Conservation (phyloP, 1,140 invertebrate species). For the Apis florea region DNA sequence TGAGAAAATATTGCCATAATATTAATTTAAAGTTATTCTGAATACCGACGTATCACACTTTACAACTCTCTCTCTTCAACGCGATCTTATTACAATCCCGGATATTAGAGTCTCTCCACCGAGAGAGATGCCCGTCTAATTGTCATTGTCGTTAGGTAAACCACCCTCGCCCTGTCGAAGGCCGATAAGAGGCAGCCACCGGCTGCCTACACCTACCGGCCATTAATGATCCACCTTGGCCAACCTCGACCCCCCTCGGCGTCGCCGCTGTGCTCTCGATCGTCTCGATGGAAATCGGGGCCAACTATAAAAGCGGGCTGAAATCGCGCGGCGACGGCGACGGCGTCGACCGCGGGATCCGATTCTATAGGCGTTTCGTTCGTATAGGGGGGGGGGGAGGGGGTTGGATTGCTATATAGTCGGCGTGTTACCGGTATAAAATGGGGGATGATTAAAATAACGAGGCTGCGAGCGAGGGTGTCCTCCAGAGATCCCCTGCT, state of each 20-base stretch:
- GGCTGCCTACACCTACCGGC: constrained; percentile 56
- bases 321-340: constrained; percentile 34
- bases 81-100: neutral
- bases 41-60: too few relatives aligned
- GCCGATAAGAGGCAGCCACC: constrained; percentile 57
- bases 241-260: neutral
- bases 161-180: constrained; percentile 32
- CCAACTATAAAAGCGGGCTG: constrained; percentile 47
- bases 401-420: constrained; percentile 22
- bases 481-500: constrained; percentile 62
- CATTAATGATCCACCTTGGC: constrained; percentile 58
- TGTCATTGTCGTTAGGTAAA: constrained; percentile 46
- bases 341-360: constrained; percentile 15
- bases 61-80: neutral
- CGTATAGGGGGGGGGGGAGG: too few relatives aligned
- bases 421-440: constrained; percentile 73
- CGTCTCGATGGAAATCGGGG: constrained; percentile 39
- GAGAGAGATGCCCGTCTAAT: constrained; percentile 37
- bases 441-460: constrained; percentile 78
- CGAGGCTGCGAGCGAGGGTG: constrained; percentile 71
- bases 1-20: too few relatives aligned
- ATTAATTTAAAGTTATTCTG: too few relatives aligned
- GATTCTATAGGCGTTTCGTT: constrained; percentile 28
- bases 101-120: neutral
- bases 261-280: constrained; percentile 9